Base-by-base conservation (phyloP, 2,888 invertebrate species). In the Calliphora vomitoria region DNA sequence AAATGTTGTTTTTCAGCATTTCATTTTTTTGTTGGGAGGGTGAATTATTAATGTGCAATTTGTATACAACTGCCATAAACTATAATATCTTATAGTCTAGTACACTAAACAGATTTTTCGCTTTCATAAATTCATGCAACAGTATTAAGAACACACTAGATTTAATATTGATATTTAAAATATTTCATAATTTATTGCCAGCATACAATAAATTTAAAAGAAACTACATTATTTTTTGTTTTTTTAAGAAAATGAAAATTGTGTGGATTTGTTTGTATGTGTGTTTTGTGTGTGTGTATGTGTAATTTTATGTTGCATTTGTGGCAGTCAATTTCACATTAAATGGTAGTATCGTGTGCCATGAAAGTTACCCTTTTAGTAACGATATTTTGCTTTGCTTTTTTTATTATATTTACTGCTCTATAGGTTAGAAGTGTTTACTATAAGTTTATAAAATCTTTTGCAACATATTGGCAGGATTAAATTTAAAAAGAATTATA, bases 31-130 rank as follows among this genome's bases (percentile, higher is more conserved):
- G 10, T 25, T 53, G 31, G 38, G 41, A 41, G 53, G 44, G 31
- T 83, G 55, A 71, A 78, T 83, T 83, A 83, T 83, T 78, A 83
- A 78, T 64, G 78, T 78, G 35, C 78, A 71, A 83, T 78, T 83
- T 83, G 83, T 83, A 78, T 78, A 83, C 76, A 83, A 64, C 44
- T 44, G 62, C 71, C 71, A 83, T 83, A 83, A 83, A 83, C 78
- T 78, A 83, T 72, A 80, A 85, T 80, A 80, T 74, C 68, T 62
- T 62, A 62, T 31, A 58, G 31, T 64, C n/a, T 78, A 53, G 58
- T 80, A 80, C 62, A 75, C 68, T 69, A 85, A 80, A 75, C 85
- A 85, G 85, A 85, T 75, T 62, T 81, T 41, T 69, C 35, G 31
- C 62, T 41, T 31, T 69, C 53, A 80, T 62, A 69, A 69, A 75